Percentiles rank a stretch among this genome's conserved stretches.
Evolutionary conservation across 2,113 vertebrate species (phyloP).

Genomic region (Pterocles orientalis): DNA sequence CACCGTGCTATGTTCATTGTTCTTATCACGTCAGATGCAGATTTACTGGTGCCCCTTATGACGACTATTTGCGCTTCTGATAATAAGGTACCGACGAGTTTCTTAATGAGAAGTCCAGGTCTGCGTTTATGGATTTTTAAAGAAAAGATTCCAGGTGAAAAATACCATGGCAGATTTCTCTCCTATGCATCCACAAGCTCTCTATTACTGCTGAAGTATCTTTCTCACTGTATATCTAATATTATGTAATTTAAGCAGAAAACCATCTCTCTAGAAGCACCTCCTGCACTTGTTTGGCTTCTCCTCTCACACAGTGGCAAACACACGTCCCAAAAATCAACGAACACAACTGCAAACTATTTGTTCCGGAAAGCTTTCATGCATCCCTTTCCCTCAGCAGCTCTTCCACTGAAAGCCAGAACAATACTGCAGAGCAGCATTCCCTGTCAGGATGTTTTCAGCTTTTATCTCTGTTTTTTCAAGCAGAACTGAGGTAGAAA

Average conservation of each 20-base stretch:
- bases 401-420: constrained; percentile 16
- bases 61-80: not conserved
- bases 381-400: not conserved
- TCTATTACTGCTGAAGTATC: not conserved
- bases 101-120: not conserved
- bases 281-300: not conserved
- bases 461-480: constrained; percentile 45
- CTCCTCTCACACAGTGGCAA: not conserved
- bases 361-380: not conserved
- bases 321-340: not conserved
- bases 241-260: not conserved
- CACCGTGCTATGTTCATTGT: constrained; percentile 54
- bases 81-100: not conserved
- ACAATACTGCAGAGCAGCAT: constrained; percentile 38
- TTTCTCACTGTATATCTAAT: not conserved
- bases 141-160: constrained; percentile 3
- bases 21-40: constrained; percentile 43
- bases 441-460: constrained; percentile 26
- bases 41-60: constrained; percentile 28
- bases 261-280: not conserved
- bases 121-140: not conserved
- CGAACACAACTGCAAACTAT: not conserved
- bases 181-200: not conserved
- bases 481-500: constrained; percentile 14
- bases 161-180: not conserved